These are phyloP conservation scores for Euborellia annulipes DNA, from an alignment of 1,140 invertebrate genomes.

Conservation along the genomic window DNA sequence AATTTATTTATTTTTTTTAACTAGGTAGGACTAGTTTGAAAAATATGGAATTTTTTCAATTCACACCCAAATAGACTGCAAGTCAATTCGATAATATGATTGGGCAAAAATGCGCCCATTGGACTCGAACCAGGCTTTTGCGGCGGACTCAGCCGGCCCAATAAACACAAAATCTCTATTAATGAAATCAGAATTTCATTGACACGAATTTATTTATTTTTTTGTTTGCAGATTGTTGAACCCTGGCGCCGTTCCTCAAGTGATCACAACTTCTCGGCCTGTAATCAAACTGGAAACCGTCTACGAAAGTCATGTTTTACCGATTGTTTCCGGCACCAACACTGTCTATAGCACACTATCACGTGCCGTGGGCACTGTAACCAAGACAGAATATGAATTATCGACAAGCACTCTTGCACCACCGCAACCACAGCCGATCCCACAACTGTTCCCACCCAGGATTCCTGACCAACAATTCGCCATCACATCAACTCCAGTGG, in stretches of 20 bases:
- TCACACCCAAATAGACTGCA: too few relatives aligned
- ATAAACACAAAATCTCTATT: too few relatives aligned
- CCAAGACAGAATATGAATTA: slow-evolving; percentile 51
- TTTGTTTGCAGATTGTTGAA: slow-evolving; percentile 17
- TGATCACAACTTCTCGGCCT: slow-evolving; percentile 10
- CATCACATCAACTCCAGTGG: slow-evolving; percentile 62
- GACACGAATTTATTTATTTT: slow-evolving; percentile 19
- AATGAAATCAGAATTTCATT: too few relatives aligned
- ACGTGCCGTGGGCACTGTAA: slow-evolving; percentile 51
- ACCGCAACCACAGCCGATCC: slow-evolving; percentile 29
- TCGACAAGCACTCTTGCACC: slow-evolving; percentile 46
- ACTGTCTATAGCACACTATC: slow-evolving; percentile 62
- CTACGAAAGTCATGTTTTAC: slow-evolving; percentile 65
- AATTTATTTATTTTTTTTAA: too few relatives aligned
- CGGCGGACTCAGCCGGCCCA: too few relatives aligned
- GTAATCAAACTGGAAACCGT: slow-evolving; percentile 47
- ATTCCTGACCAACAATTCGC: slow-evolving; percentile 43
- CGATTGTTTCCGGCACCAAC: slow-evolving; percentile 52
- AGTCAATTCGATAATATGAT: too few relatives aligned
- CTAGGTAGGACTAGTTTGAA: too few relatives aligned
- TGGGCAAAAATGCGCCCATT: too few relatives aligned
- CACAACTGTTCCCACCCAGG: slow-evolving; percentile 32
- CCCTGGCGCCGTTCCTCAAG: slow-evolving; percentile 10
- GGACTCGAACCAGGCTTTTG: too few relatives aligned
- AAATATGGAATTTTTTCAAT: too few relatives aligned